Conservation (phyloP, 1,140 invertebrate species). For the Temnothorax curvispinosus region DNA sequence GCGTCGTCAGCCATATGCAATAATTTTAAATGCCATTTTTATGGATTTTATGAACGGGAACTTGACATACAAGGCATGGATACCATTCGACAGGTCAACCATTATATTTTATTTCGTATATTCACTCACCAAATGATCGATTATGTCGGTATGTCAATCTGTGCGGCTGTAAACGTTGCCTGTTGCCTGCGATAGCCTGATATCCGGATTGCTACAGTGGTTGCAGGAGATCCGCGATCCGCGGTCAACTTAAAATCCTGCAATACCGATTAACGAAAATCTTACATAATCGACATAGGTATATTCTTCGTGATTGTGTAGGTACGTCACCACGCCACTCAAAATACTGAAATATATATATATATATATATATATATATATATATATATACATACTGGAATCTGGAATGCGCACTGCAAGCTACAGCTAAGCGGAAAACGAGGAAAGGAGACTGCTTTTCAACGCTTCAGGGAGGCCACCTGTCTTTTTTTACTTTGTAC, state of each 20-base stretch:
- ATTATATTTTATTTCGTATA: slow-evolving; percentile 34
- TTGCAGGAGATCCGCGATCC: slow-evolving; percentile 60
- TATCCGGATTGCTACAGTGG: slow-evolving; percentile 62
- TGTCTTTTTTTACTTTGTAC: too few species aligned
- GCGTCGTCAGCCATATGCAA: background rate
- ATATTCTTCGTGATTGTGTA: background rate
- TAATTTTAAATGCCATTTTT: slow-evolving; percentile 28
- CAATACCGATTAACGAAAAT: slow-evolving; percentile 52
- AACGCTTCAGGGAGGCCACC: too few species aligned
- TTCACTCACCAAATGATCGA: slow-evolving; percentile 48
- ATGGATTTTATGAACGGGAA: background rate
- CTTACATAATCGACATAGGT: background rate
- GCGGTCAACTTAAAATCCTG: slow-evolving; percentile 62
- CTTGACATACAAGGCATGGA: slow-evolving; percentile 49
- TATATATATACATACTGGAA: too few species aligned
- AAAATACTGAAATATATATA: too few species aligned
- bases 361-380: too few species aligned
- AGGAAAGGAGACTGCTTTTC: too few species aligned
- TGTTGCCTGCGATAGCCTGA: slow-evolving; percentile 51
- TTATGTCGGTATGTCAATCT: background rate
- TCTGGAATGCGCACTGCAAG: too few species aligned
- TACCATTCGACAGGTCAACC: slow-evolving; percentile 35
- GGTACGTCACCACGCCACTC: background rate
- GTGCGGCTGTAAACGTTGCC: slow-evolving; percentile 36
- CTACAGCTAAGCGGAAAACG: too few species aligned